Evolutionary conservation across 2,888 invertebrate genomes (phyloP), one percentile per base, ranked within the genome.

Genomic region (Pseudococcus longispinus): DNA sequence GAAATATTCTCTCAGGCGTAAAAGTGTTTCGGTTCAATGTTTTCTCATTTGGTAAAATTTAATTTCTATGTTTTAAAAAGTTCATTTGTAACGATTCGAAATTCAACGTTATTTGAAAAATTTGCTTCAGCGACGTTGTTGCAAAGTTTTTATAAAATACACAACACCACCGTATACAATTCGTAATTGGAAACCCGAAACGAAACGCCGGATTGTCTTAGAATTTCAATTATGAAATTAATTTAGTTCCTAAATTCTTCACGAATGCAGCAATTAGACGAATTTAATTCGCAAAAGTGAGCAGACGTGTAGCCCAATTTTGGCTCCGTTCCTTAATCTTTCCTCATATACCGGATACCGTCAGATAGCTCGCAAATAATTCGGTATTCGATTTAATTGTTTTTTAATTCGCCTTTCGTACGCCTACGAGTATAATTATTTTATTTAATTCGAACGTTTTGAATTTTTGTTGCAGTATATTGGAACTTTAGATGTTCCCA

Each of bases 401-500:
- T 42, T 42, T 20, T 74, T 18, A n/a, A 18, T 37, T 37, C 15
- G 37, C 8, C 0, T 37, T 37, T 37, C 37, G 37, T 4, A 37
- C 37, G 0, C 8, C 8, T 37, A 37, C 37, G 37, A 37, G 37
- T 37, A 37, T 37, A 37, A 37, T 29, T 37, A 37, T 77, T 20
- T 32, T 29, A 20, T 42, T 37, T n/a, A 29, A 37, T 60, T 60
- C 23, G 23, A 23, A 8, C 23, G 3, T 60, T 74, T 77, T 70
- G 18, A 18, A 70, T 70, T 29, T 70, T 29, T 86, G 86, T 89
- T 95, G 84, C 95, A 99, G 99, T 98, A 97, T 92, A 98, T 99
- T 91, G 99, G 99, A 89, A 97, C 97, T 89, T 94, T 99, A 94
- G 98, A 98, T 91, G 98, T 99, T 89, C 97, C 98, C 23, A 93